phyloP scores from a whole-genome alignment of 2,113 vertebrate species.

The Promerops cafer region DNA sequence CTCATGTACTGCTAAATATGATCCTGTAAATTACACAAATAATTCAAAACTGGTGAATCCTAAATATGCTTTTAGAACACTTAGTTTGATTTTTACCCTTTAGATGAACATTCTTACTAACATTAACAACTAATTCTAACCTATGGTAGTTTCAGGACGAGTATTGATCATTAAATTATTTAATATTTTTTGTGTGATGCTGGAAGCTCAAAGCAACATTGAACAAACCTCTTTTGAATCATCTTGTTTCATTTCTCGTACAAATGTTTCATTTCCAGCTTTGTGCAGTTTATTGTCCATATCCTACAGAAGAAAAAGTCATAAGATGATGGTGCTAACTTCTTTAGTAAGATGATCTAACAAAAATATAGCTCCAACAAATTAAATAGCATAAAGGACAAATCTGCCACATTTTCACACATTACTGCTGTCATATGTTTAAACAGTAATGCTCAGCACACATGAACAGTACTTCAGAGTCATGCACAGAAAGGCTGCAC shows the following conservation, averaged over 20 bases:
- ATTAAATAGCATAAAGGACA: not conserved
- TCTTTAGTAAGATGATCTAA: not conserved
- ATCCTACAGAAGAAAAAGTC: slow-evolving; percentile 58
- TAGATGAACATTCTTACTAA: not conserved
- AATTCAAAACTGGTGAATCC: not conserved
- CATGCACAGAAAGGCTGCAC: not conserved
- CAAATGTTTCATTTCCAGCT: slow-evolving; percentile 45
- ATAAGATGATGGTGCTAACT: not conserved
- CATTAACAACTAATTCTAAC: not conserved
- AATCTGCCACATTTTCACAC: not conserved
- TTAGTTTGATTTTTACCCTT: not conserved
- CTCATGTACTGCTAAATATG: not conserved
- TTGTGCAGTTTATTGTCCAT: slow-evolving; percentile 25
- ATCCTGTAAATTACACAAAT: not conserved
- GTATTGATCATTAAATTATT: not conserved
- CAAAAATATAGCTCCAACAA: not conserved
- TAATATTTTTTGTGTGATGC: not conserved
- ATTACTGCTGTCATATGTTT: not conserved
- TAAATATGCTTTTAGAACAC: not conserved
- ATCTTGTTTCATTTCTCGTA: slow-evolving; percentile 74
- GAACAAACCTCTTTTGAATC: slow-evolving; percentile 77
- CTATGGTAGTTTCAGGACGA: not conserved
- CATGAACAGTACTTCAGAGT: not conserved
- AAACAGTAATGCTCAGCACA: not conserved
- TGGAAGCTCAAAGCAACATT: not conserved